Base-by-base conservation (phyloP, 2,888 invertebrate species). In the Acleris sparsana region DNA sequence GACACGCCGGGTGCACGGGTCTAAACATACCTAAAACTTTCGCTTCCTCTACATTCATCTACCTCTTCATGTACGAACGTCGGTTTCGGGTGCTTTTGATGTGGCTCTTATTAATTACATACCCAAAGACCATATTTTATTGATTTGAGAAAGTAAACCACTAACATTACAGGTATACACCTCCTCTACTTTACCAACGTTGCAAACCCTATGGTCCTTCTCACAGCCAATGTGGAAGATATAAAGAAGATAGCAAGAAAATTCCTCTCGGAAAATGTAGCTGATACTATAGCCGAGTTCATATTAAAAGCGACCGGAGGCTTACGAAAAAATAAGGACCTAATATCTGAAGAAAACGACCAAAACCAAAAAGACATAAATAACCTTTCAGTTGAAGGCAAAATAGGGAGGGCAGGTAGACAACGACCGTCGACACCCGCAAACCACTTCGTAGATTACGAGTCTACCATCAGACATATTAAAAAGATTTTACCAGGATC, bases 191-290 rank as follows among this genome's bases (percentile, higher is more conserved):
- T 80, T 1, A 62, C 68, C 0, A 73, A 83, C 5, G 51, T 74
- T 17, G 62, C 71, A 0, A 68, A 83, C 0, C 66, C 83, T 0
- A 76, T 79, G 57, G 80, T 88, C 0, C 68, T 88, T 0, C 60
- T 89, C 5, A 84, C 87, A 44, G 88, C 88, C 0, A 87, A 85
- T 33, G 69, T 86, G 1, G 87, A 85, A 0, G 89, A 89, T 52
- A 72, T 89, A 0, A 83, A 75, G 29, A 82, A 80, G 63, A 71
- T 89, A 18, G 88, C 88, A 0, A 71, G 73, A 7, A 83, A 85
- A 52, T 85, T 87, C 64, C 76, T 88, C 0, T 80, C 88, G 0
- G 80, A 84, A 0, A 72, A 79, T 0, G 9, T 85, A 0, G 83
- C 82, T 0, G 81, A 84, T 0, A 77, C 83, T 60, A 76, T 88